A percentile compares a stretch with the other conserved stretches of the same genome.
Evolutionary conservation across 2,888 invertebrate genomes (phyloP).

Genomic region (Euplexia lucipara): DNA sequence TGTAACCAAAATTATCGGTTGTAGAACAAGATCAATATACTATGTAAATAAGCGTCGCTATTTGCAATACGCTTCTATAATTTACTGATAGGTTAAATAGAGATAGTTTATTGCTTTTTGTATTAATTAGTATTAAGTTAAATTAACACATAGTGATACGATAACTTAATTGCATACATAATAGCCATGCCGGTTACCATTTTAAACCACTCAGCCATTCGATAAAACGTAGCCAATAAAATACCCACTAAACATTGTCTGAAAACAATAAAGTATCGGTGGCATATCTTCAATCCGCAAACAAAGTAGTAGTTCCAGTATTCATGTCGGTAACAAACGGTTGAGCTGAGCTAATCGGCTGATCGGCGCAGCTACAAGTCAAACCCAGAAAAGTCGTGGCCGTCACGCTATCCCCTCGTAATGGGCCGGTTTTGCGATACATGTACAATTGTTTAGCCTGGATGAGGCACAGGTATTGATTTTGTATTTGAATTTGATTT

Average conservation of each 20-base stretch:
- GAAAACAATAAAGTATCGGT: constrained; percentile 55
- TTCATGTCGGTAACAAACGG: constrained; percentile 59
- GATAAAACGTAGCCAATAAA: constrained; percentile 4
- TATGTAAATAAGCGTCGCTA: no score
- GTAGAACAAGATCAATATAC: no score
- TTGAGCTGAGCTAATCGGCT: constrained; percentile 54
- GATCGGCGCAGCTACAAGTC: constrained; percentile 57
- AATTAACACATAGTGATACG: no score
- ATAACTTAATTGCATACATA: no score
- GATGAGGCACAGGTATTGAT: constrained; percentile 38
- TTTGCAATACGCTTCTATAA: no score
- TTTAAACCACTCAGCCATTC: no score
- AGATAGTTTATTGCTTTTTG: no score
- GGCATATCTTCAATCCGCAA: constrained; percentile 55
- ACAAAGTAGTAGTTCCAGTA: constrained; percentile 57
- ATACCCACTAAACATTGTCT: constrained; percentile 33
- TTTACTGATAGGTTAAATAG: no score
- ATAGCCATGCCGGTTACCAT: no score
- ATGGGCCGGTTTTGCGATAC: constrained; percentile 54
- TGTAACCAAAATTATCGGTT: no score
- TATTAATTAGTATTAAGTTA: no score
- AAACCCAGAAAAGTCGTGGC: constrained; percentile 63
- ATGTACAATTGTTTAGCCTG: constrained; percentile 22
- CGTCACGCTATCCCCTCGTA: constrained; percentile 69
- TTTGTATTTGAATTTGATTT: background rate